Percentiles rank a stretch among this genome's conserved stretches.
These are phyloP conservation scores for Exephanes ischioxanthus DNA, from an alignment of 2,888 invertebrate species.

Conservation along the genomic window DNA sequence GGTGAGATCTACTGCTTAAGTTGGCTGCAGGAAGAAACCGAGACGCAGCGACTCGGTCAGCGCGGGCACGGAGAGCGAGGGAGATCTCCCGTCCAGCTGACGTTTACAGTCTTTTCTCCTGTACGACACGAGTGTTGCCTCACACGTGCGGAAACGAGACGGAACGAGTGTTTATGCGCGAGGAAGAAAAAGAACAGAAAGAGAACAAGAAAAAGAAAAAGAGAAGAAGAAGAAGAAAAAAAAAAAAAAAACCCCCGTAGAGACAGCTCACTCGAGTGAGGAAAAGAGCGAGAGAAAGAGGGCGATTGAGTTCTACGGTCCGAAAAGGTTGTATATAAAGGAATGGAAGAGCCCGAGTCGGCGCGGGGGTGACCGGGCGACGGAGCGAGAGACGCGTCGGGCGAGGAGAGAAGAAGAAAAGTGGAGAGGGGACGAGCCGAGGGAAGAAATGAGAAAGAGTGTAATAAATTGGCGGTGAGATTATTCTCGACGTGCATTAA, in stretches of 20 bases:
- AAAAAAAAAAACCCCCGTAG: constrained; percentile 18
- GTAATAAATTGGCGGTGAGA: constrained; percentile 85
- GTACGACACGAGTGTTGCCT: constrained; percentile 55
- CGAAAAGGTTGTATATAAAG: constrained; percentile 72
- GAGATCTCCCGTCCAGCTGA: constrained; percentile 67
- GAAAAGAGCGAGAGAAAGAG: constrained; percentile 53
- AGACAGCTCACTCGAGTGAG: constrained; percentile 44
- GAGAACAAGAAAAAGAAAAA: constrained; percentile 35
- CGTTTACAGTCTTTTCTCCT: constrained; percentile 69
- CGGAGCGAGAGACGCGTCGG: not conserved
- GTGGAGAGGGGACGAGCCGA: constrained; percentile 42
- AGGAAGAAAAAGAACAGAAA: constrained; percentile 46
- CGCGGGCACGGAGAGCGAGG: constrained; percentile 14
- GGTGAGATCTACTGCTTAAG: constrained; percentile 48
- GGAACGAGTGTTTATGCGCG: constrained; percentile 44
- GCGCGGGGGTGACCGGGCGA: constrained; percentile 58
- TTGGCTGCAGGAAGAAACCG: constrained; percentile 15
- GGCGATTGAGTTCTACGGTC: constrained; percentile 65
- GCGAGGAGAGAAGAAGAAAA: constrained; percentile 52
- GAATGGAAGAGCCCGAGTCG: constrained; percentile 68
- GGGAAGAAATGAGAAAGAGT: constrained; percentile 84
- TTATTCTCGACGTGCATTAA: constrained; percentile 85
- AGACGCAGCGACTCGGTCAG: constrained; percentile 13
- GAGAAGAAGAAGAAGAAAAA: constrained; percentile 38
- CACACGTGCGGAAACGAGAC: constrained; percentile 22